A percentile compares a stretch with the other conserved stretches of the same genome.
Evolutionary conservation across 2,888 invertebrate species (phyloP).

Genomic region (Drosophila trichaetosa): DNA sequence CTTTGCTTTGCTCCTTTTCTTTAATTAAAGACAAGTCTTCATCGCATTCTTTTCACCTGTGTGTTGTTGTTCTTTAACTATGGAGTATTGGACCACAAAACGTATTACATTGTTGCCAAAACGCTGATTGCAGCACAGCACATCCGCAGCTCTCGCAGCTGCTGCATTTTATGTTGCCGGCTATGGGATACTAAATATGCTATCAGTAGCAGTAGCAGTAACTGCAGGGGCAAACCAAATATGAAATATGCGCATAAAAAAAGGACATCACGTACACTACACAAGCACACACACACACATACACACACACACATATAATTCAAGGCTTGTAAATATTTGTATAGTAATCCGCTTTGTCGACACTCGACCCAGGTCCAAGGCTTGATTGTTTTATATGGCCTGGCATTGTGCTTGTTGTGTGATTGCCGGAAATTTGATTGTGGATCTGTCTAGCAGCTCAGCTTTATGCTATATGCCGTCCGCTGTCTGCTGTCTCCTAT

Average conservation of each 20-base stretch:
- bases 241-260: conserved; percentile 39
- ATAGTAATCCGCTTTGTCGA: conserved; percentile 73
- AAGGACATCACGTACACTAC: conserved; percentile 31
- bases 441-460: conserved; percentile 13
- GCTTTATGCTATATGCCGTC: conserved; percentile 13
- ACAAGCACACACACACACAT: conserved; percentile 16
- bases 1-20: conserved; percentile 57
- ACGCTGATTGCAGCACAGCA: conserved; percentile 37
- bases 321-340: conserved; percentile 74
- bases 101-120: conserved; percentile 55
- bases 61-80: conserved; percentile 47
- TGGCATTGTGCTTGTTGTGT: conserved; percentile 28
- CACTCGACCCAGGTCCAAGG: conserved; percentile 33
- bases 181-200: conserved; percentile 40
- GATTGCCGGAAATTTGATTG: conserved; percentile 42
- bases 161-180: conserved; percentile 30
- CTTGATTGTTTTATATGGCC: conserved; percentile 30
- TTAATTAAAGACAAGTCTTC: conserved; percentile 79
- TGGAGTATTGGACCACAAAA: conserved; percentile 53
- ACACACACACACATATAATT: conserved; percentile 39
- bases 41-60: conserved; percentile 71
- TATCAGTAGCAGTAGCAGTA: conserved; percentile 32
- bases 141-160: conserved; percentile 19
- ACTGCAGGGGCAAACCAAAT: conserved; percentile 27
- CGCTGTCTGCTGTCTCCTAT: conserved; percentile 3